Evolutionary conservation across 2,888 invertebrate genomes (phyloP), one percentile per base, ranked within the genome.

Genomic region (Strigamia maritima): DNA sequence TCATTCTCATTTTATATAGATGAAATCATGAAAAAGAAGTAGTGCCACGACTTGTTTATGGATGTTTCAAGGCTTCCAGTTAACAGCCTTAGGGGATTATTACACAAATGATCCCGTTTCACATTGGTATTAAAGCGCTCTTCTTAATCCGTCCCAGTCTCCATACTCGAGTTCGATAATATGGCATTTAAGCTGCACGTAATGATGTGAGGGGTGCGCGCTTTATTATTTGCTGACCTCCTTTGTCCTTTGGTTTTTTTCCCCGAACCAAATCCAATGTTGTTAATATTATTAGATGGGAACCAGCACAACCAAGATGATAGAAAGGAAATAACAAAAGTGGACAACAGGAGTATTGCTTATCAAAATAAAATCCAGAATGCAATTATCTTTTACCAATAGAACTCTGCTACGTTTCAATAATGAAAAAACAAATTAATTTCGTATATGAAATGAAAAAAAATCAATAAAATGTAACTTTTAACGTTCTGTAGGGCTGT

Each of bases 141-240:
- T 8, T 24, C 60, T 60, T 60, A 60, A 60, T 60, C 60, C 60
- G 12, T 60, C 16, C 12, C 3, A 22, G 60, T 44, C 44, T 44
- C 44, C 60, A 60, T 24, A 60, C 22, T 19, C 60, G 24, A 60
- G 60, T 60, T 60, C 60, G 60, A 60, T 60, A 60, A 60, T 60
- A 60, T 22, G 60, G 22, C 60, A 3, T 24, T 60, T 60, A 60
- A 60, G 60, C 60, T 60, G 22, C 60, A 60, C 22, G 22, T 60
- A 60, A 60, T 60, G 60, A 60, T 19, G 22, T 60, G 22, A 44
- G 22, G 60, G 22, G 60, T 60, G 60, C 22, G 19, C 60, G 16
- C 60, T 60, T 60, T 60, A 60, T 60, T 60, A 60, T 60, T 60
- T 60, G 60, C 24, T 60, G 60, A 60, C 60, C 60, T 60, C 12